Conservation (phyloP, 1,140 invertebrate genomes). For the Lepidostoma basale region DNA sequence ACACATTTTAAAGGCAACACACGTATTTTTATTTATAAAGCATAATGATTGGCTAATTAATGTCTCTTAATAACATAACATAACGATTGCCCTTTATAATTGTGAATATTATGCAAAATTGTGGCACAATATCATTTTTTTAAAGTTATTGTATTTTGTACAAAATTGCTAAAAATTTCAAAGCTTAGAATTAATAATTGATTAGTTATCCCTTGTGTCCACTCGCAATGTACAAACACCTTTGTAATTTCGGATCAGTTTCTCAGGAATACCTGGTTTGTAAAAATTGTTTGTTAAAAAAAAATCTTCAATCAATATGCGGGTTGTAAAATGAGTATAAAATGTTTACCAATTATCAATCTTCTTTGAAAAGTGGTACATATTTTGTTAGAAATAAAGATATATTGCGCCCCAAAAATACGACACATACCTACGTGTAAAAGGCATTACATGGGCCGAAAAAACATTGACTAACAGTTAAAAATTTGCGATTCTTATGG, state of each 20-base stretch:
- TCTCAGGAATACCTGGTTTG: too few relatives aligned
- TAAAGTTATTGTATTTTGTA: slow-evolving; percentile 40
- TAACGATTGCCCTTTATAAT: slow-evolving; percentile 42
- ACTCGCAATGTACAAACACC: slow-evolving; percentile 21
- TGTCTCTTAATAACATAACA: slow-evolving; percentile 37
- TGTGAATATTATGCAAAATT: slow-evolving; percentile 42
- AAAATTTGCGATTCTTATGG: too few relatives aligned
- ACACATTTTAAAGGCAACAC: slow-evolving; percentile 45
- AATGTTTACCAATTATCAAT: too few relatives aligned
- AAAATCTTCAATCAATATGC: too few relatives aligned
- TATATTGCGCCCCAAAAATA: too few relatives aligned
- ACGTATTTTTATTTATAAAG: slow-evolving; percentile 46
- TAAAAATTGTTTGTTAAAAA: too few relatives aligned
- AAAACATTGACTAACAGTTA: too few relatives aligned
- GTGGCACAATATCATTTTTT: slow-evolving; percentile 44
- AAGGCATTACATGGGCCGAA: too few relatives aligned
- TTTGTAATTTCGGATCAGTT: slow-evolving; percentile 11
- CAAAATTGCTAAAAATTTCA: slow-evolving; percentile 44
- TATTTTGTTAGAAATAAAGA: too few relatives aligned
- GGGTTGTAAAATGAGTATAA: too few relatives aligned
- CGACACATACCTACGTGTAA: too few relatives aligned
- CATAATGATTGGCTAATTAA: slow-evolving; percentile 43
- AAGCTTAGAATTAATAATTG: slow-evolving; percentile 42
- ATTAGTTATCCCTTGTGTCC: slow-evolving; percentile 35
- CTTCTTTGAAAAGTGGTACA: too few relatives aligned